Base-by-base conservation (phyloP, 2,113 vertebrate species). In the Lasiurus borealis region DNA sequence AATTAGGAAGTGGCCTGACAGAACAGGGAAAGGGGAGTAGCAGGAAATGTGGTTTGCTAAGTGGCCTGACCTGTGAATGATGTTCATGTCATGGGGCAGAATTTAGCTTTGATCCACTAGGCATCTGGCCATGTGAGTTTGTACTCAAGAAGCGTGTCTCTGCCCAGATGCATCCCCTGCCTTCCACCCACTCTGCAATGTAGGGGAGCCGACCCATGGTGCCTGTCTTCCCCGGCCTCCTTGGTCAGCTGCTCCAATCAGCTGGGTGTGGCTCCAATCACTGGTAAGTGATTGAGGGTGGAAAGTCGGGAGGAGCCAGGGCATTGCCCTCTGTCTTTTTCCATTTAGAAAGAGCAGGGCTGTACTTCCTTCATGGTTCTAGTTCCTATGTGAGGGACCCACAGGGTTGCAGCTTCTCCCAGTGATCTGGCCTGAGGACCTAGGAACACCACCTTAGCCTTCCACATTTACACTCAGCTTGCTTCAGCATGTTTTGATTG, bases 121-220 rank as follows among this genome's bases (percentile, higher is more conserved):
- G 40, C 71, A 2, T 4, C 19, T 12, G 91, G 89, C 44, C 44
- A 5, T 12, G 40, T 11, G 31, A 6, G 18, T 36, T 25, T 19
- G 2, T 34, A 16, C 14, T 36, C 11, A 0, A n/a, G 1, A 0
- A 9, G 40, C 40, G 0, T 36, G 2, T 19, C 21, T 6, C 8
- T 27, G 44, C 6, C 23, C 77, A n/a, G 3, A 21, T 13, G 29
- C 54, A 19, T 0, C 8, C 31, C 36, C 52, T 29, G 44, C 48
- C 64, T 62, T 14, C n/a, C 15, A 15, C 27, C 48, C 14, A 29
- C 34, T 48, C 40, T 10, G 52, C 21, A 25, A 12, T 6, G 50
- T 77, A 25, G 14, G n/a, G 34, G 9, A 9, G n/a, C 62, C 12
- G 29, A 54, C 50, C 40, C 57, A 19, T 23, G n/a, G 3, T 3